These are phyloP conservation scores for Noctua janthina DNA, from an alignment of 2,888 invertebrate genomes.

Conservation along the genomic window DNA sequence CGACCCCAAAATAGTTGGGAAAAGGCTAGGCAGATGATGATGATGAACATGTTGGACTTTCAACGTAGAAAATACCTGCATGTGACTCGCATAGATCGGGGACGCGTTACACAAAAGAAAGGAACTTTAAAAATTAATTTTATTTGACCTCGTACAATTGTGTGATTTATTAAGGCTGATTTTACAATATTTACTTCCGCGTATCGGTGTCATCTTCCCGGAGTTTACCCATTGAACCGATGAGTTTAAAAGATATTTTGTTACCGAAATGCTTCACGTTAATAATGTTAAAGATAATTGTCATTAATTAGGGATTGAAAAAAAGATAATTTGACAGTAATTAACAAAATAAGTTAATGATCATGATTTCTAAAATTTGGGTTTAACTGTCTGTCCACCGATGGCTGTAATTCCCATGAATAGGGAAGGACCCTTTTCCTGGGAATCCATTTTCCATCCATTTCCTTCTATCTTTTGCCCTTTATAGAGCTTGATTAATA, in stretches of 20 bases:
- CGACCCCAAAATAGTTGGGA: neutral
- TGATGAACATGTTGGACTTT: too few species aligned
- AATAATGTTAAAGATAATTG: neutral
- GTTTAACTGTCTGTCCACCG: neutral
- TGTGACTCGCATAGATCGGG: too few species aligned
- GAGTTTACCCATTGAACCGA: neutral
- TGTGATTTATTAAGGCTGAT: neutral
- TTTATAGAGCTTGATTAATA: slow-evolving; percentile 17
- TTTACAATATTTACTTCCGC: neutral
- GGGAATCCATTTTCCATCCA: neutral
- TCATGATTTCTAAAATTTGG: neutral
- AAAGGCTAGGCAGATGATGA: too few species aligned
- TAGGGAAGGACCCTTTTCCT: neutral
- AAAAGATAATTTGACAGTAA: slow-evolving; percentile 14
- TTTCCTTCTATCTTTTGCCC: neutral
- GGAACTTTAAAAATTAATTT: neutral
- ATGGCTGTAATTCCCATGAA: slow-evolving; percentile 33
- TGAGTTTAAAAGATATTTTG: neutral
- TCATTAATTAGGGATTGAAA: slow-evolving; percentile 4
- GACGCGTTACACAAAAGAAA: too few species aligned
- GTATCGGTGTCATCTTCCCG: neutral
- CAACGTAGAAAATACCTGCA: too few species aligned
- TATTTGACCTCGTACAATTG: neutral
- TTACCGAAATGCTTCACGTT: neutral
- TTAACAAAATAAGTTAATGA: slow-evolving; percentile 12